Base-by-base conservation (phyloP, 2,888 invertebrate genomes). In the Chironomus riparius region DNA sequence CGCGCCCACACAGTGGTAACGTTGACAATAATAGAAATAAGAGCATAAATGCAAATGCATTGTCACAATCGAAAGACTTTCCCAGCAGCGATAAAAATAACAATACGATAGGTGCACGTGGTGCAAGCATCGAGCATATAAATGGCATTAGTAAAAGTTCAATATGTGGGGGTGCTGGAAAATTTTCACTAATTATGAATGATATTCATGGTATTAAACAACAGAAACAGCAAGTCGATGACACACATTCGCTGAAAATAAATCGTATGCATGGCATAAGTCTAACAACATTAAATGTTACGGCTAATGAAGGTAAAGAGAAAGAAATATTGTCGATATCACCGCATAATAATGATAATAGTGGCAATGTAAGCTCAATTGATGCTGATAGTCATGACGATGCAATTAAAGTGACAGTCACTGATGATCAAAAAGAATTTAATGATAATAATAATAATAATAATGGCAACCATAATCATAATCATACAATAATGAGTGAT, bases 231-330 rank as follows among this genome's bases (percentile, higher is more conserved):
- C 56, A 47, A 18, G 13, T 47, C 12, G 85, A 85, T 13, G 85
- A 85, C 80, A 85, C 86, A 5, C 87, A 85, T 82, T 87, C 86
- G 48, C 85, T 86, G 15, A 86, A 85, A 83, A 88, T 87, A 80
- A 88, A 87, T 79, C 85, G 85, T 78, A 82, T 86, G 81, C 89
- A 86, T 80, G 88, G 87, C 78, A 48, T 76, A 68, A 48, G 56
- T 56, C 13, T 69, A 50, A 70, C 62, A 24, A 47, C 47, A 61
- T 48, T 71, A 70, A 75, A 73, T 73, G 78, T 78, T 12, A 78
- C 56, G 7, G 56, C 78, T 0, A 78, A 78, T 4, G 79, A 79
- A 21, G 68, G 80, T 70, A 80, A 82, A 77, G 81, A 81, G 68
- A 81, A 81, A 65, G 82, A 81, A 76, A 80, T 82, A 47, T 81